Evolutionary conservation across 2,888 invertebrate species (phyloP).

Genomic region (Apotomis betuletana): DNA sequence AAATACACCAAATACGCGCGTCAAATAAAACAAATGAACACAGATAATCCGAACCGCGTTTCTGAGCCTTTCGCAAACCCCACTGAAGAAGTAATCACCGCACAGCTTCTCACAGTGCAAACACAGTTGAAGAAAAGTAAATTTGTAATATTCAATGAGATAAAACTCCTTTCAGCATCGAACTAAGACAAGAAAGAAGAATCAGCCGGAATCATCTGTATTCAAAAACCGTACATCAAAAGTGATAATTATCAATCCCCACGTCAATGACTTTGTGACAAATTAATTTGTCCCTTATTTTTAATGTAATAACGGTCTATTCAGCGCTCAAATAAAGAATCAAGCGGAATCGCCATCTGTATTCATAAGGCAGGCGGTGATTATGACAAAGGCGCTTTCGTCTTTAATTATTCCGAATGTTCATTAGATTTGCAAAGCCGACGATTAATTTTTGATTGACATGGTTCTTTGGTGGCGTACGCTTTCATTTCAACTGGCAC

Average conservation of each 20-base stretch:
- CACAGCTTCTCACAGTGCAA: background rate
- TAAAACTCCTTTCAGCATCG: background rate
- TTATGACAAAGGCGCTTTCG: conserved; percentile 39
- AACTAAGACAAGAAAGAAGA: background rate
- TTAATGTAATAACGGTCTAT: conserved; percentile 22
- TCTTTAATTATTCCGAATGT: conserved; percentile 38
- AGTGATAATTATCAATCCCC: conserved; percentile 7
- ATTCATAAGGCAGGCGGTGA: conserved; percentile 37
- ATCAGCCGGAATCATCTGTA: background rate
- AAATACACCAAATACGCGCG: background rate
- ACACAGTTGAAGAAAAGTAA: background rate
- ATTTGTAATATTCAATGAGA: background rate
- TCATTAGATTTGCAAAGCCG: conserved; percentile 41
- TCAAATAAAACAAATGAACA: background rate
- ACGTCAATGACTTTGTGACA: conserved; percentile 8
- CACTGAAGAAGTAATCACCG: background rate
- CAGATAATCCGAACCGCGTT: background rate
- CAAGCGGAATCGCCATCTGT: conserved; percentile 32
- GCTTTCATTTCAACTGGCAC: conserved; percentile 12
- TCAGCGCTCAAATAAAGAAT: conserved; percentile 37
- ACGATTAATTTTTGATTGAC: conserved; percentile 42
- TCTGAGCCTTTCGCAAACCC: background rate
- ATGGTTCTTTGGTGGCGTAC: conserved; percentile 32
- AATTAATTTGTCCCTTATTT: conserved; percentile 21
- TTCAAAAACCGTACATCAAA: conserved; percentile 1